Percentiles rank a stretch among this genome's conserved stretches.
phyloP scores from a whole-genome alignment of 2,797 vertebrate genomes.

The Enteromius paludinosus region DNA sequence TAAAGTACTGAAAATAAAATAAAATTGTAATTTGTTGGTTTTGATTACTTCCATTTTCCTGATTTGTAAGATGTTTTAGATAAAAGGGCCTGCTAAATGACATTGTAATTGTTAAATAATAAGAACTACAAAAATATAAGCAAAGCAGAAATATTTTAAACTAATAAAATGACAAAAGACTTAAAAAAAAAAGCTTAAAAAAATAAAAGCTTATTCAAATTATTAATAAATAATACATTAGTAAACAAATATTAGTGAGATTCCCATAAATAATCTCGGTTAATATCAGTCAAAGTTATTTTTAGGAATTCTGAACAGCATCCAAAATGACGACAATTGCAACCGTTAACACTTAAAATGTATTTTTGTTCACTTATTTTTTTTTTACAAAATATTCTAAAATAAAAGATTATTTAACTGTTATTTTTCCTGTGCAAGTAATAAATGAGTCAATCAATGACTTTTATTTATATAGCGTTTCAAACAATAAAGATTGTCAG shows the following conservation, averaged over 20 bases:
- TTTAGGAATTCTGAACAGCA: background rate
- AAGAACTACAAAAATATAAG: background rate
- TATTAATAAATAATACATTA: background rate
- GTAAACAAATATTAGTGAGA: too few species aligned
- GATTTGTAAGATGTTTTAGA: background rate
- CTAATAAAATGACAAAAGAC: background rate
- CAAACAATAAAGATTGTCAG: too few species aligned
- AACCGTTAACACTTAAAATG: background rate
- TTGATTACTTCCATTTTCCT: background rate
- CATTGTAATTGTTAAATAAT: background rate
- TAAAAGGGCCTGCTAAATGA: background rate
- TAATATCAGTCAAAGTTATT: background rate
- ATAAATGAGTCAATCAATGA: too few species aligned
- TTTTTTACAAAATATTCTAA: too few species aligned
- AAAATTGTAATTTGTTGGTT: background rate
- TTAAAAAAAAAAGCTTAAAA: background rate
- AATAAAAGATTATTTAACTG: too few species aligned
- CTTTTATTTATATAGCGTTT: too few species aligned
- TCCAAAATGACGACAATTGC: background rate
- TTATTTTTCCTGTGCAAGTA: too few species aligned
- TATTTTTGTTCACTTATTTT: background rate
- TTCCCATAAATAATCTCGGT: background rate
- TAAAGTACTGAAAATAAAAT: background rate
- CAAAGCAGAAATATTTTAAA: background rate
- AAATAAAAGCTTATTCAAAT: background rate